These are phyloP conservation scores for Chrysina gloriosa DNA, from an alignment of 2,888 invertebrate genomes.

Conservation along the genomic window DNA sequence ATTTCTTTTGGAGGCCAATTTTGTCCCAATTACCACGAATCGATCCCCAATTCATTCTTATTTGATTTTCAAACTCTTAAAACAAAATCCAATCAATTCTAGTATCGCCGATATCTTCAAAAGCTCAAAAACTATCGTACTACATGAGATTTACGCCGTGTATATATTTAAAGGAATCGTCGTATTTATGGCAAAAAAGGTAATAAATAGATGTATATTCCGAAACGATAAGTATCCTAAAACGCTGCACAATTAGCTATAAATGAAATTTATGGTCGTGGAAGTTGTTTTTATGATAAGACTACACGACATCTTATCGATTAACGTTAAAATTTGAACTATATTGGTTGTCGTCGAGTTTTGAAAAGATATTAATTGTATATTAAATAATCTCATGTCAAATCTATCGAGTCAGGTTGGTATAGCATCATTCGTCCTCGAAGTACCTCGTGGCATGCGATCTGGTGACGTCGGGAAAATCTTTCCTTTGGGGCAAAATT, in stretches of 20 bases:
- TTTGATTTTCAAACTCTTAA: too few species aligned
- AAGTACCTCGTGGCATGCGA: not conserved
- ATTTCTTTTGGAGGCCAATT: too few species aligned
- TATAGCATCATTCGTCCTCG: not conserved
- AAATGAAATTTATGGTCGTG: not conserved
- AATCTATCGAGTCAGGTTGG: conserved; percentile 5
- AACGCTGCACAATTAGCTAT: not conserved
- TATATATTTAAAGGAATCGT: not conserved
- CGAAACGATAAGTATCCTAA: not conserved
- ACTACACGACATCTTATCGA: conserved; percentile 3
- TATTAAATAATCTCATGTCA: conserved; percentile 16
- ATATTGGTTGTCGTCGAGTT: conserved; percentile 18
- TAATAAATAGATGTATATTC: too few species aligned
- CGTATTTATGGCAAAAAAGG: not conserved
- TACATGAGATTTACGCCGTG: too few species aligned
- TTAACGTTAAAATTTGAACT: conserved; percentile 14
- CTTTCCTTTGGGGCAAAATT: too few species aligned
- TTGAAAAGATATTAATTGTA: conserved; percentile 31
- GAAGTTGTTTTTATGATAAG: conserved; percentile 14
- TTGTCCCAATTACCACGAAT: too few species aligned
- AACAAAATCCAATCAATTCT: too few species aligned
- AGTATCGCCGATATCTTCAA: too few species aligned
- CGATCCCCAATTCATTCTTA: too few species aligned
- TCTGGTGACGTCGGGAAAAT: not conserved
- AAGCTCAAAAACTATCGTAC: too few species aligned